phyloP scores from a whole-genome alignment of 2,888 invertebrate species.

The Patella caerulea region DNA sequence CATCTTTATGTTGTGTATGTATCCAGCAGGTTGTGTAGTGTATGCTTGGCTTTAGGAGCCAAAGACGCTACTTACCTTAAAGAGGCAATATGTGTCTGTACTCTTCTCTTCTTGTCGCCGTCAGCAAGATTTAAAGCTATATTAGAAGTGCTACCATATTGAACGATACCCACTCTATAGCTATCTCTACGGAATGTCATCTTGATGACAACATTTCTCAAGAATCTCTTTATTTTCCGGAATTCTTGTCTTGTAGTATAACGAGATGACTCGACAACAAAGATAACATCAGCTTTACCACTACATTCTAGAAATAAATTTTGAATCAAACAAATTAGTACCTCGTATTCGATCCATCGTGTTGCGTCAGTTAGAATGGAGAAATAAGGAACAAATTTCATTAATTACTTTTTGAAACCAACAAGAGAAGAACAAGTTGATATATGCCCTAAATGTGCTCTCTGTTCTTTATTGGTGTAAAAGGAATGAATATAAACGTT shows the following conservation, averaged over 20 bases:
- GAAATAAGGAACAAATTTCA: too few species aligned
- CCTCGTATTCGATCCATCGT: too few species aligned
- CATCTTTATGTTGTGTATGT: too few species aligned
- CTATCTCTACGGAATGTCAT: constrained; percentile 57
- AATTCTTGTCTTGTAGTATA: constrained; percentile 54
- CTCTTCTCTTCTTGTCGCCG: constrained; percentile 50
- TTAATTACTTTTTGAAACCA: too few species aligned
- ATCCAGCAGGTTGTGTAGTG: too few species aligned
- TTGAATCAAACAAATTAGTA: background rate
- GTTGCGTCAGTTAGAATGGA: too few species aligned
- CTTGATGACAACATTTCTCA: constrained; percentile 53
- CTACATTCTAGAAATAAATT: constrained; percentile 47
- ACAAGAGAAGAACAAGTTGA: too few species aligned
- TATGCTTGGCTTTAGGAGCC: too few species aligned
- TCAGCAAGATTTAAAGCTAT: constrained; percentile 45
- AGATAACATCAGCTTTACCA: constrained; percentile 59
- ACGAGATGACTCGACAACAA: constrained; percentile 64
- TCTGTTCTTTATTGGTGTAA: too few species aligned
- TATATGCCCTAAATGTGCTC: too few species aligned
- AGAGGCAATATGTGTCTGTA: constrained; percentile 49
- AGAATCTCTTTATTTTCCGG: constrained; percentile 54
- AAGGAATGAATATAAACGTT: too few species aligned
- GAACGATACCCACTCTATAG: constrained; percentile 60
- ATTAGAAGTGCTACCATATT: constrained; percentile 52
- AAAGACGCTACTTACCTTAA: constrained; percentile 49